A percentile compares a stretch with the other conserved stretches of the same genome.
phyloP scores from a whole-genome alignment of 2,113 vertebrate genomes.

The Rhinichthys klamathensis region DNA sequence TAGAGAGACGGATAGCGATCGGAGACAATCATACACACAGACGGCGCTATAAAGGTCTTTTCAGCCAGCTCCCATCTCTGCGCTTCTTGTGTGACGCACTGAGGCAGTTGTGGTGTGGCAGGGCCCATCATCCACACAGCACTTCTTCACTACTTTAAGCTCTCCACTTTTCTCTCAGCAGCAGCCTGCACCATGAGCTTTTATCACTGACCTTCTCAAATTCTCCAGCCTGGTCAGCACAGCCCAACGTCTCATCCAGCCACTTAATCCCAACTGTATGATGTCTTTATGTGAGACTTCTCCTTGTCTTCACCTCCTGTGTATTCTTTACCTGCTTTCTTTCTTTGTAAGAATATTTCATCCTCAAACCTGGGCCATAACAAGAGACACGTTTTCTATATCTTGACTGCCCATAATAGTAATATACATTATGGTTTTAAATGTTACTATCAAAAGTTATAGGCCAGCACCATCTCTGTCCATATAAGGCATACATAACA shows the following conservation, averaged over 20 bases:
- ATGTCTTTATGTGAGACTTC: conserved; percentile 53
- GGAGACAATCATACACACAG: conserved; percentile 40
- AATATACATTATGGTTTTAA: neutral
- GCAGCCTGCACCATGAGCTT: conserved; percentile 24
- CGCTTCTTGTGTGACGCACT: conserved; percentile 14
- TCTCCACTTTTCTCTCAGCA: conserved; percentile 51
- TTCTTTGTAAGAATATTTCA: neutral
- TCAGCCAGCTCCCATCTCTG: conserved; percentile 30
- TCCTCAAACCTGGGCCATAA: neutral
- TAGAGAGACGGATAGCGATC: conserved; percentile 72
- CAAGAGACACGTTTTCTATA: neutral
- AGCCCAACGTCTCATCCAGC: conserved; percentile 55
- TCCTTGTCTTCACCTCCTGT: neutral
- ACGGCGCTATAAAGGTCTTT: conserved; percentile 34
- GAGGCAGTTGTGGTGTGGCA: conserved; percentile 42
- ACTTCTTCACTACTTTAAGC: conserved; percentile 39
- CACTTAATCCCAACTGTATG: conserved; percentile 65
- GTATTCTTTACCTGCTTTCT: neutral
- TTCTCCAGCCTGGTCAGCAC: conserved; percentile 54
- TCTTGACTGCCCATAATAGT: neutral
- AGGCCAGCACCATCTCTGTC: neutral
- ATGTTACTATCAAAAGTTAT: neutral
- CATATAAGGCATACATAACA: neutral
- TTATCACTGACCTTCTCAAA: conserved; percentile 47
- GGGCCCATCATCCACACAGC: conserved; percentile 52